A percentile compares a stretch with the other conserved stretches of the same genome.
Evolutionary conservation across 2,888 invertebrate species (phyloP).

Genomic region (Stenotaenia linearis): DNA sequence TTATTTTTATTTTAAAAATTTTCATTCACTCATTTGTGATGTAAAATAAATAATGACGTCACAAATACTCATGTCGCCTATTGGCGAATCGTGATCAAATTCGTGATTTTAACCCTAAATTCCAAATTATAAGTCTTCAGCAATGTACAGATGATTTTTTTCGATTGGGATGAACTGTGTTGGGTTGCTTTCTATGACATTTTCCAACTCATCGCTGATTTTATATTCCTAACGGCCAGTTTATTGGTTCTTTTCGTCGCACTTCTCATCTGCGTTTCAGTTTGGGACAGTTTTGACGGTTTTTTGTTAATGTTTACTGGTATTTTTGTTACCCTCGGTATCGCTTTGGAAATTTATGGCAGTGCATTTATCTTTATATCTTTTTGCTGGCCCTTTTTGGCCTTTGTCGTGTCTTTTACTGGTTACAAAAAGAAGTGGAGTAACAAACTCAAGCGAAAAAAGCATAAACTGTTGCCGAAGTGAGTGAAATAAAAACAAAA

Average conservation of each 20-base stretch:
- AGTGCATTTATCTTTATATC: background rate
- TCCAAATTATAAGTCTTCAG: background rate
- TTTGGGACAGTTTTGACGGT: background rate
- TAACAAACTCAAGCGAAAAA: background rate
- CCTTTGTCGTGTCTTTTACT: background rate
- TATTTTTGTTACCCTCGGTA: background rate
- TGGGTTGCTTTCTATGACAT: background rate
- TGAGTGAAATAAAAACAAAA: too few relatives aligned
- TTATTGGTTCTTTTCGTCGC: background rate
- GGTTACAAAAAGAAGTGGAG: background rate
- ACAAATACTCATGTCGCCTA: too few relatives aligned
- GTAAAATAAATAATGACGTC: too few relatives aligned
- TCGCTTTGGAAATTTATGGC: background rate
- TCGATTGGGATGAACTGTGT: background rate
- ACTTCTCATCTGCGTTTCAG: background rate
- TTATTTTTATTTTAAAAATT: too few relatives aligned
- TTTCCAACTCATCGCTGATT: background rate
- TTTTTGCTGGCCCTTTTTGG: background rate
- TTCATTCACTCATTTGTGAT: too few relatives aligned
- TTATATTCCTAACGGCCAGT: background rate
- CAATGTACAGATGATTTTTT: slow-evolving; percentile 19
- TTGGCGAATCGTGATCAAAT: too few relatives aligned
- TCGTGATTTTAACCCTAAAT: too few relatives aligned
- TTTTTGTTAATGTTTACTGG: background rate
- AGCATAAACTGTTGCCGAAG: too few relatives aligned